Base-by-base conservation (phyloP, 2,113 vertebrate species). In the Grallaria varia region DNA sequence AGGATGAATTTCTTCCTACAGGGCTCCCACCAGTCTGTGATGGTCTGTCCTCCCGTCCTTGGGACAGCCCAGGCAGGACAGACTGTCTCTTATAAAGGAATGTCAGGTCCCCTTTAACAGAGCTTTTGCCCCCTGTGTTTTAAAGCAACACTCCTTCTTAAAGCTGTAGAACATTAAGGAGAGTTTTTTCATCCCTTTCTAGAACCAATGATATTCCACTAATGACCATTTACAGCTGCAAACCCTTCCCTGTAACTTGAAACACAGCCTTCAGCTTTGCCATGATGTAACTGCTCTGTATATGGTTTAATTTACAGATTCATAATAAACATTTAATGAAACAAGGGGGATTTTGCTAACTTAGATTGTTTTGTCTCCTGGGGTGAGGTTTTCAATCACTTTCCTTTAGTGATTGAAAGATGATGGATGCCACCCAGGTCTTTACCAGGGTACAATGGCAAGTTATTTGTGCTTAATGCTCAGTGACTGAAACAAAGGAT, bases 401-500 rank as follows among this genome's bases (percentile, higher is more conserved):
- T 97, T 94, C 81, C 66, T 92, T 76, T 85, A 59, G 67, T 83
- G 75, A 85, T 14, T 93, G 78, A 91, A 85, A 93, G 82, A 85
- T 90, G 72, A 85, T 80, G 71, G 75, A 85, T 91, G 55, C 39
- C 72, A 81, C 67, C n/a, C 75, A 64, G 30, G 64, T 77, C 89
- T 78, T 84, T 79, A 85, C 45, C 84, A 93, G 67, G 35, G 52
- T 83, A 62, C 55, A 37, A 73, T 39, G 67, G 68, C 78, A 85
- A 94, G 55, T 49, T 68, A 94, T 89, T 83, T 95, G 42, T 79
- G 49, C 77, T 79, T 91, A 72, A 74, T 56, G 79, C 87, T 87
- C 89, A 69, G 67, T 81, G 80, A 39, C 71, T 91, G 53, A 86
- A 91, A 85, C 87, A 93, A 94, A 94, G 77, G 89, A 94, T 94